phyloP scores from a whole-genome alignment of 2,888 invertebrate genomes.

The Parnassius glacialis region DNA sequence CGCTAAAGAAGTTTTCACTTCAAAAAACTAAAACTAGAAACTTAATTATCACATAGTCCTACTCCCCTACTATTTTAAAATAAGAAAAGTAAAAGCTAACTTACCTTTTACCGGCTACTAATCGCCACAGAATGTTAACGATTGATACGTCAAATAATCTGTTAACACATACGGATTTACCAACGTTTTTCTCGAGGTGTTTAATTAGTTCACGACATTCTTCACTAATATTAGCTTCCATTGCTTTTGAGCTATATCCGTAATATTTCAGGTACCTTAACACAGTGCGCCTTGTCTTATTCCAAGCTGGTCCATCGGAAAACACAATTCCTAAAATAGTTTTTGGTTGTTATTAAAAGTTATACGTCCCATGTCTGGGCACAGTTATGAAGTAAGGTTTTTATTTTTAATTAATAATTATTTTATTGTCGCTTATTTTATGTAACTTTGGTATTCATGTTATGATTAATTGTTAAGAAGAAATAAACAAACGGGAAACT shows the following conservation, averaged over 20 bases:
- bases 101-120: slow-evolving; percentile 84
- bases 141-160: slow-evolving; percentile 83
- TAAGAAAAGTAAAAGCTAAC: background rate
- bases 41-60: too few species aligned
- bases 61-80: too few species aligned
- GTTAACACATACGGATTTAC: slow-evolving; percentile 72
- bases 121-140: slow-evolving; percentile 85
- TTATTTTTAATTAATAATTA: too few species aligned
- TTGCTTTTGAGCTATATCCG: slow-evolving; percentile 82
- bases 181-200: slow-evolving; percentile 52
- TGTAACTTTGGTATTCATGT: too few species aligned
- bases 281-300: slow-evolving; percentile 83
- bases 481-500: too few species aligned
- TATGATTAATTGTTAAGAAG: too few species aligned
- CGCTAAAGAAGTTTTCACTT: too few species aligned
- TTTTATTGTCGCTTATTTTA: too few species aligned
- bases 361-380: too few species aligned
- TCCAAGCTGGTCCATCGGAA: slow-evolving; percentile 84
- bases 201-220: slow-evolving; percentile 82
- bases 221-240: slow-evolving; percentile 81
- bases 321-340: slow-evolving; percentile 83
- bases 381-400: too few species aligned
- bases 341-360: background rate
- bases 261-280: slow-evolving; percentile 83
- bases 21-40: too few species aligned